Conservation (phyloP, 2,888 invertebrate genomes). For the Lochmaea crataegi region DNA sequence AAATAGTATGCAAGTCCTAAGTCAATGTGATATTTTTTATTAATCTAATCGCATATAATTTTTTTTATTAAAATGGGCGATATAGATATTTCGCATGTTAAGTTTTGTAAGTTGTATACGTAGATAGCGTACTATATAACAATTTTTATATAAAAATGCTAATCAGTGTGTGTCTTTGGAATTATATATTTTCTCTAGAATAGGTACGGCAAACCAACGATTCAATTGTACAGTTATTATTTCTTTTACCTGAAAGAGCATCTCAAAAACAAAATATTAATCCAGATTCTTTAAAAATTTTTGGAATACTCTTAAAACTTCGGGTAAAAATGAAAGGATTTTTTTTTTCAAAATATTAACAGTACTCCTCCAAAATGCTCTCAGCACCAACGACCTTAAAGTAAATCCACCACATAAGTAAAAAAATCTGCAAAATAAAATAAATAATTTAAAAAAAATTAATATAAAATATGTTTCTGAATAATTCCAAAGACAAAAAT, state of each 20-base stretch:
- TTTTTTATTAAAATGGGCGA: conserved; percentile 42
- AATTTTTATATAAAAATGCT: conserved; percentile 45
- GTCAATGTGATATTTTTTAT: conserved; percentile 42
- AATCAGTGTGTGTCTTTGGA: conserved; percentile 44
- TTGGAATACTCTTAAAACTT: no score
- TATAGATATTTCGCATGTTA: conserved; percentile 42
- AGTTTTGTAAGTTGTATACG: conserved; percentile 58
- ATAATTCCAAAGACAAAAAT: conserved; percentile 48
- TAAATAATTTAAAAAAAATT: conserved; percentile 45
- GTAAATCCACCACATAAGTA: conserved; percentile 27
- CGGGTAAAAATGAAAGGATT: not conserved
- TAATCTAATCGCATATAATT: conserved; percentile 38
- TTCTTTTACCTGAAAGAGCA: not conserved
- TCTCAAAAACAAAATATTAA: no score
- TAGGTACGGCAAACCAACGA: conserved; percentile 41
- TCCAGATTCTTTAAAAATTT: no score
- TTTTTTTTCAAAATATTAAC: not conserved
- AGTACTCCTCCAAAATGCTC: conserved; percentile 27
- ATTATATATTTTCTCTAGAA: conserved; percentile 36
- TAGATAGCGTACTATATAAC: conserved; percentile 50
- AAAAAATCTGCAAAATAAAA: conserved; percentile 40
- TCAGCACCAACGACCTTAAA: conserved; percentile 19
- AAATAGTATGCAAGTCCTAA: conserved; percentile 11
- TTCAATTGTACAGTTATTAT: conserved; percentile 9
- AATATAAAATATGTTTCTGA: conserved; percentile 21